Evolutionary conservation across 2,113 vertebrate genomes (phyloP).

Genomic region (Pseudopodoces humilis): DNA sequence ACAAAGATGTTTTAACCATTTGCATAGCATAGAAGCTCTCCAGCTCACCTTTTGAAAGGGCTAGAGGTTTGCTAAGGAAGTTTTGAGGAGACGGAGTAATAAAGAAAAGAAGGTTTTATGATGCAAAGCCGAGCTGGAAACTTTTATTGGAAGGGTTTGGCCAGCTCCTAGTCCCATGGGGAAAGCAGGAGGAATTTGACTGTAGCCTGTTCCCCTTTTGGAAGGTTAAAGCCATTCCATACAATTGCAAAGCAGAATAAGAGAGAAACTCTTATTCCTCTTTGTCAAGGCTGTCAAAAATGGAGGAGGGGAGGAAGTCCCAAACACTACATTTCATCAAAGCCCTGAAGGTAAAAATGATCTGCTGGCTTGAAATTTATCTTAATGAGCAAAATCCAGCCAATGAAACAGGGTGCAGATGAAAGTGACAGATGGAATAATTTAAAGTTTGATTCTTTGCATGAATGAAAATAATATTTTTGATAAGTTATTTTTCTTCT

Average conservation of each 20-base stretch:
- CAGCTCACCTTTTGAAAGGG: not conserved
- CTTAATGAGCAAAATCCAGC: conserved; percentile 76
- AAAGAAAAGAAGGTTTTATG: conserved; percentile 18
- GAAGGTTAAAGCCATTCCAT: conserved; percentile 50
- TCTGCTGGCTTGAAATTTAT: conserved; percentile 65
- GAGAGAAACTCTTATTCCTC: not conserved
- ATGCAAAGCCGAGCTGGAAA: not conserved
- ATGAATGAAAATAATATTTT: conserved; percentile 63
- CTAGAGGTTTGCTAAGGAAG: conserved; percentile 3
- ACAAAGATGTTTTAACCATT: not conserved
- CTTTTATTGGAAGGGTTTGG: not conserved
- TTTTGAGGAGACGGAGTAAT: not conserved
- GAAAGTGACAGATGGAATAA: conserved; percentile 75
- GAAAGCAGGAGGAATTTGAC: conserved; percentile 1
- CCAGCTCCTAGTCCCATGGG: not conserved
- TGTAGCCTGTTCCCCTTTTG: not conserved
- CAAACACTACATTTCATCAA: conserved; percentile 38
- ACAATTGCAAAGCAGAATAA: not conserved
- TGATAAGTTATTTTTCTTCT: conserved; percentile 63
- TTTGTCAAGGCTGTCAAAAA: not conserved
- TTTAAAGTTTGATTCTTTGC: conserved; percentile 71
- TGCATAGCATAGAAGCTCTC: not conserved
- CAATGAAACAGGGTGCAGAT: conserved; percentile 66
- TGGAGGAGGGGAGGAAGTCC: not conserved
- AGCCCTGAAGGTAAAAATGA: conserved; percentile 72